Evolutionary conservation across 2,797 vertebrate species (phyloP).

Genomic region (Alca torda): DNA sequence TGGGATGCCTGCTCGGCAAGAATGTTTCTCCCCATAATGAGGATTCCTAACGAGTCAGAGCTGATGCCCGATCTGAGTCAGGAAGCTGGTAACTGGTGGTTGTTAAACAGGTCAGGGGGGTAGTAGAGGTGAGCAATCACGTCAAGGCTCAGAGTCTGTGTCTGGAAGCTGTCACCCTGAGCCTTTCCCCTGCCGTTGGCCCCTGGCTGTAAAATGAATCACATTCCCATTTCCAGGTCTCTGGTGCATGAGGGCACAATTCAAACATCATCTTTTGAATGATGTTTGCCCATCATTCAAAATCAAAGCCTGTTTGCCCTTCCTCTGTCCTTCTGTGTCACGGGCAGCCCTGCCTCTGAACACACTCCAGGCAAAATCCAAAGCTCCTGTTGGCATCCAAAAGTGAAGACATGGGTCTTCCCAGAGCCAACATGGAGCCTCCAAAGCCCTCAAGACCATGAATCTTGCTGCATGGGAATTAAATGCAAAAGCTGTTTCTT

Average conservation of each 20-base stretch:
- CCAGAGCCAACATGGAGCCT: neutral
- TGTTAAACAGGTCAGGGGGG: neutral
- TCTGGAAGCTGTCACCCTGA: neutral
- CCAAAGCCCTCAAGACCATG: neutral
- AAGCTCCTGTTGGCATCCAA: neutral
- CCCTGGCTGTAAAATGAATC: neutral
- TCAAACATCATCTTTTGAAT: slow-evolving; percentile 1
- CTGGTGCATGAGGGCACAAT: neutral
- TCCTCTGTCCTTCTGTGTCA: neutral
- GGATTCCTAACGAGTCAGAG: neutral
- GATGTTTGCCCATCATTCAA: slow-evolving; percentile 22
- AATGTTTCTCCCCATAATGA: neutral
- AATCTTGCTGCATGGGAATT: neutral
- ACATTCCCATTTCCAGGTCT: neutral
- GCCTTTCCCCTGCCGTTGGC: neutral
- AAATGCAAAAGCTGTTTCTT: neutral
- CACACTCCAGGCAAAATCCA: neutral
- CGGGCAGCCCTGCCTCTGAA: neutral
- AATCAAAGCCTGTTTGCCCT: neutral
- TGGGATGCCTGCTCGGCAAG: neutral
- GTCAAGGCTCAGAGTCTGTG: neutral
- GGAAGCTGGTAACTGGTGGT: neutral
- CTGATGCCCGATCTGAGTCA: neutral
- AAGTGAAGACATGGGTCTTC: neutral
- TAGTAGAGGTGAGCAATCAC: neutral